Evolutionary conservation across 64 coral and sea anemone species (phyloP).

Genomic region (Astreopora myriophthalma): DNA sequence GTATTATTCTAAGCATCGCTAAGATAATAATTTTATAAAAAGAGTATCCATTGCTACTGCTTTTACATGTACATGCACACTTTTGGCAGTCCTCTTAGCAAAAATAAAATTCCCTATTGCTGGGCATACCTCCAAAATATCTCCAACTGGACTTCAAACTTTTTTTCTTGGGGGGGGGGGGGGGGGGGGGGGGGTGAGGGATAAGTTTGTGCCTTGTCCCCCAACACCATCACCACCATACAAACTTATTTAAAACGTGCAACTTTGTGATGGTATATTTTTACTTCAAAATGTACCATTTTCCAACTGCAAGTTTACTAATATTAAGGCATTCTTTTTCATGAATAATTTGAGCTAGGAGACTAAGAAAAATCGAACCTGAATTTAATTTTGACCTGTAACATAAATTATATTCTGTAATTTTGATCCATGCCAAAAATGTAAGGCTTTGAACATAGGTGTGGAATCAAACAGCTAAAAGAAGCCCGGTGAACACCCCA

Average conservation of each 20-base stretch:
- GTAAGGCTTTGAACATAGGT: no score
- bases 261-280: background rate
- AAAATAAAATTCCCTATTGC: background rate
- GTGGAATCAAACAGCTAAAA: no score
- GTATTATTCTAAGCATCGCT: background rate
- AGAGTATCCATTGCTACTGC: background rate
- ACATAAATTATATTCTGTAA: background rate
- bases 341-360: background rate
- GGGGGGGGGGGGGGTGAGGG: background rate
- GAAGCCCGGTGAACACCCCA: no score
- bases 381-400: no score
- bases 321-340: no score
- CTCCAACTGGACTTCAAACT: background rate
- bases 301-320: no score
- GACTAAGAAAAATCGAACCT: background rate
- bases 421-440: background rate
- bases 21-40: background rate
- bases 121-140: constrained; percentile 4
- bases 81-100: background rate
- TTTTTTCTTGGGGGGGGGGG: background rate
- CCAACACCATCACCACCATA: background rate
- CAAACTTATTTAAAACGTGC: background rate
- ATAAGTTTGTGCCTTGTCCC: background rate
- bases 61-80: background rate
- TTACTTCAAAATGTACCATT: background rate